These are phyloP conservation scores for Watsonalla cultraria DNA, from an alignment of 2,888 invertebrate genomes.

Conservation along the genomic window DNA sequence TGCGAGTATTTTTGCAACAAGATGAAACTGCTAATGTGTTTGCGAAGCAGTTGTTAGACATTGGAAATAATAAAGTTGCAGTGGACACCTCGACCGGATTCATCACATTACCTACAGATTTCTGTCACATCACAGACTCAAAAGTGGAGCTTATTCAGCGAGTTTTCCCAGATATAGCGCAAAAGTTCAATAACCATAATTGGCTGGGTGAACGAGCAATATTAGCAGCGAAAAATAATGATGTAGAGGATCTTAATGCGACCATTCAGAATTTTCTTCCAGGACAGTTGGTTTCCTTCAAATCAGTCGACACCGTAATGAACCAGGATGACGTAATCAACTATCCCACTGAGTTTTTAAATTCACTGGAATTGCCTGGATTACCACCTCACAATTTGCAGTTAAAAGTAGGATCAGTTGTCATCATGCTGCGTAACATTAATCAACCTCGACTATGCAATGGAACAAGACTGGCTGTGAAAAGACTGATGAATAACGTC, in stretches of 20 bases:
- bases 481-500: constrained; percentile 9
- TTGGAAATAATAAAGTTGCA: constrained; percentile 8
- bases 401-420: constrained; percentile 9
- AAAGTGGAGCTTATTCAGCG: constrained; percentile 8
- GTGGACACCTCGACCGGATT: constrained; percentile 7
- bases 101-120: constrained; percentile 11
- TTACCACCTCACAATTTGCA: constrained; percentile 13
- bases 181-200: constrained; percentile 10
- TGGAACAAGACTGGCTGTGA: constrained; percentile 9
- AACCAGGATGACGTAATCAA: constrained; percentile 13
- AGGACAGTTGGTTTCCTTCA: not conserved
- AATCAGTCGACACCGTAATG: constrained; percentile 9
- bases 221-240: constrained; percentile 7
- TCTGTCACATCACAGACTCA: constrained; percentile 10
- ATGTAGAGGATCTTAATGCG: not conserved
- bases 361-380: constrained; percentile 17
- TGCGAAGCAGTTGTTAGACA: constrained; percentile 6
- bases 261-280: too few relatives aligned
- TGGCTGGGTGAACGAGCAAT: constrained; percentile 14
- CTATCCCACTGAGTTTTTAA: constrained; percentile 17
- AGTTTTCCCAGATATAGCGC: constrained; percentile 8
- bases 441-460: constrained; percentile 11
- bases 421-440: constrained; percentile 13
- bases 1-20: constrained; percentile 5
- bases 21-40: constrained; percentile 7